Evolutionary conservation across 2,888 invertebrate genomes (phyloP).

Genomic region (Marronus borbonicus): DNA sequence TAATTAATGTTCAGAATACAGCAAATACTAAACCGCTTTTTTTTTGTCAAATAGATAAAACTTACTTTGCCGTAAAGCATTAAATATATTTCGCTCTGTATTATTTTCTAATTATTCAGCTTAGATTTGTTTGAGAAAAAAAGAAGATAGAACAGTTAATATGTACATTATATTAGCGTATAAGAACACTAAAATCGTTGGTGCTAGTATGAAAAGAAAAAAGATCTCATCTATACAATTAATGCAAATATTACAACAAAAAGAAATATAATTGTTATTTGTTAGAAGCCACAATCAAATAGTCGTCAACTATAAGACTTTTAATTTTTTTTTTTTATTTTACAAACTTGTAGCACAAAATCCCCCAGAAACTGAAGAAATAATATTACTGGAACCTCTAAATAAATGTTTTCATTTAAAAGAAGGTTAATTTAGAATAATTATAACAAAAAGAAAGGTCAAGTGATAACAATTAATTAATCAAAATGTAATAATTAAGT

Average conservation of each 20-base stretch:
- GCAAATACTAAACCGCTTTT: background rate
- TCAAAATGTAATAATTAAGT: conserved; percentile 5
- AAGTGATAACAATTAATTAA: background rate
- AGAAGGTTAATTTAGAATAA: no score
- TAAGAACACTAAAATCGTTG: conserved; percentile 45
- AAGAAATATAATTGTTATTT: conserved; percentile 31
- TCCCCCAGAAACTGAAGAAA: conserved; percentile 6
- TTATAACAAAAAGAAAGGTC: background rate
- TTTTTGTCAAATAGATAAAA: background rate
- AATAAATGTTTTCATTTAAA: background rate
- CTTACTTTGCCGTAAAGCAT: no score
- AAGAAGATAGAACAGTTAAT: conserved; percentile 28
- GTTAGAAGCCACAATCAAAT: conserved; percentile 39
- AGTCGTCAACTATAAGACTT: conserved; percentile 31
- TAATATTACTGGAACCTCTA: background rate
- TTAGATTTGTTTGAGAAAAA: conserved; percentile 13
- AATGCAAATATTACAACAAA: conserved; percentile 33
- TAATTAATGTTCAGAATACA: background rate
- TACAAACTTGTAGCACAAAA: conserved; percentile 8
- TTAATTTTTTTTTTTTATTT: background rate
- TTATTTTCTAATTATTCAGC: conserved; percentile 25
- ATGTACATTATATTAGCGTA: conserved; percentile 49
- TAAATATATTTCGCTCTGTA: conserved; percentile 20
- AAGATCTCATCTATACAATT: conserved; percentile 40
- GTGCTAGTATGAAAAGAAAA: conserved; percentile 46